Base-by-base conservation (phyloP, 2,797 vertebrate species). In the Lagocephalus sceleratus region DNA sequence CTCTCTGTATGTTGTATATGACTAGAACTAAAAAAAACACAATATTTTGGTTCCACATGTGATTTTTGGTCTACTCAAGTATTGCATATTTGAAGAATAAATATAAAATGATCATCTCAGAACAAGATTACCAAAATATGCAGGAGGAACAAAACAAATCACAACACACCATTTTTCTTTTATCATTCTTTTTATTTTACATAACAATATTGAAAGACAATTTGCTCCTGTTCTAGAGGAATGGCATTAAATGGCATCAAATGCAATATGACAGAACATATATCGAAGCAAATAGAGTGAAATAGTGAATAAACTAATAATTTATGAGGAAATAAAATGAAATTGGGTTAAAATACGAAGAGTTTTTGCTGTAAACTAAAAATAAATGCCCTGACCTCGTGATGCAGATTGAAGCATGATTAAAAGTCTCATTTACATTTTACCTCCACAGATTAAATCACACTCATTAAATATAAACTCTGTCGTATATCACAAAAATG, bases 331-430 rank as follows among this genome's bases (percentile, higher is more conserved):
- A 42, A 17, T 42, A 42, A 42, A 9, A 16, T 29, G 2, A 5
- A 29, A 29, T 29, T 12, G 7, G 14, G 47, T 67, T 22, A 51
- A 38, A 20, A 49, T 23, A 25, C 42, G 1, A 66, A 49, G n/a
- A 19, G n/a, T 41, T 68, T 68, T 77, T 75, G 74, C 63, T 77
- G 47, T 55, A 38, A 42, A 61, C 7, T 4, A 35, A 35, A 35
- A 12, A 12, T 14, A 35, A 35, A 35, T 35, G 20, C 46, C 43
- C 47, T 57, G 17, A 45, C 53, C 19, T 55, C 22, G 20, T 67
- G 61, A 71, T 43, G 55, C 71, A 68, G 71, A 62, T 40, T 59
- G 7, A 65, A 35, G 49, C 14, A 32, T 61, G 40, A 57, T 19
- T 21, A 55, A 10, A 50, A 14, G 22, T 46, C 11, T 46, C 2